A percentile compares a stretch with the other conserved stretches of the same genome.
These are phyloP conservation scores for Tyto alba DNA, from an alignment of 2,113 vertebrate genomes.

Conservation along the genomic window DNA sequence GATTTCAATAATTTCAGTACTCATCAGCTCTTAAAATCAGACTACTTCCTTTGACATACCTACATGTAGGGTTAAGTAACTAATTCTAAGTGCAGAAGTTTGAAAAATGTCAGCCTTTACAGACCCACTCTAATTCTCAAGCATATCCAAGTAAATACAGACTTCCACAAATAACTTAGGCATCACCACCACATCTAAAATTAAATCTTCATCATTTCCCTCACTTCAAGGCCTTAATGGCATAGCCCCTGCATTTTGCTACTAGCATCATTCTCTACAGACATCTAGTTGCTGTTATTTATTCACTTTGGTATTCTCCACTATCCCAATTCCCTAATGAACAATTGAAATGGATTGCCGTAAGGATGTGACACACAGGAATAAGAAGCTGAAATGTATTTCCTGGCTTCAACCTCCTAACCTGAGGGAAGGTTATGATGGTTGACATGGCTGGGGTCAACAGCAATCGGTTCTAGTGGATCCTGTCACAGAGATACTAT, in stretches of 20 bases:
- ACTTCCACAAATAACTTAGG: not conserved
- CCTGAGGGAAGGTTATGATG: slow-evolving; percentile 43
- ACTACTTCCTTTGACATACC: not conserved
- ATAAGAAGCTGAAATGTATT: slow-evolving; percentile 47
- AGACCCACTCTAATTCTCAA: not conserved
- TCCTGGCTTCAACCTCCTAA: slow-evolving; percentile 21
- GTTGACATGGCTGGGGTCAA: slow-evolving; percentile 35
- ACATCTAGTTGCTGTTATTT: slow-evolving; percentile 26
- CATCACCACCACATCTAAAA: not conserved
- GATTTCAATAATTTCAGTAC: not conserved
- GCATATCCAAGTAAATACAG: not conserved
- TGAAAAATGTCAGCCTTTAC: not conserved
- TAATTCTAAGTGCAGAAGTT: not conserved
- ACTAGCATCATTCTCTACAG: not conserved
- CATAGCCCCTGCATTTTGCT: not conserved
- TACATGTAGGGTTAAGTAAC: not conserved
- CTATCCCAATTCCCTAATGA: slow-evolving; percentile 50
- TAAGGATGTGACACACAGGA: slow-evolving; percentile 35
- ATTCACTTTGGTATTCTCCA: slow-evolving; percentile 29
- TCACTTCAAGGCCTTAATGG: not conserved
- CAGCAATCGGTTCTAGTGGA: not conserved
- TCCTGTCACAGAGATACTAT: not conserved
- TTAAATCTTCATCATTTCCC: not conserved
- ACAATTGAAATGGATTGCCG: slow-evolving; percentile 44
- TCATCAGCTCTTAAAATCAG: not conserved